Conservation (phyloP, 37 sponge, comb jelly and placozoan species). For the Crambe crambe region DNA sequence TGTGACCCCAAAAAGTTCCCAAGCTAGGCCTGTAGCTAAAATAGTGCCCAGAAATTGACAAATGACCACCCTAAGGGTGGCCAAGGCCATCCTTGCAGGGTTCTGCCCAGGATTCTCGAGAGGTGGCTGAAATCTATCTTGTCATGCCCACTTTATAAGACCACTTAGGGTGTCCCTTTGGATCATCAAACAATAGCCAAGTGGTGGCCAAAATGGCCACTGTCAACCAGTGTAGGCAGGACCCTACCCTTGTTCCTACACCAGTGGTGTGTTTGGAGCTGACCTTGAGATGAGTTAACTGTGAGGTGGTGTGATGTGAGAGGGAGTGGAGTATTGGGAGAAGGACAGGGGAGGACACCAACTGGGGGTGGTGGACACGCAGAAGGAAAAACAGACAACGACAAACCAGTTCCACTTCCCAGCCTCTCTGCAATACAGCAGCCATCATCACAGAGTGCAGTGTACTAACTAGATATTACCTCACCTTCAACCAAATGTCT, state of each 20-base stretch:
- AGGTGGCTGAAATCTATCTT: too few species aligned
- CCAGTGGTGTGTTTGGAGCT: too few species aligned
- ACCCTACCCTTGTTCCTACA: neutral
- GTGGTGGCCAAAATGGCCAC: too few species aligned
- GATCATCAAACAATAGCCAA: too few species aligned
- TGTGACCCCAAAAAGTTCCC: too few species aligned
- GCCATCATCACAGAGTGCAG: neutral
- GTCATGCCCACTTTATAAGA: too few species aligned
- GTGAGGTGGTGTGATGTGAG: constrained; percentile 13
- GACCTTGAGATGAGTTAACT: constrained; percentile 54
- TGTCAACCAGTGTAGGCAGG: too few species aligned
- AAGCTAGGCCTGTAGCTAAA: too few species aligned
- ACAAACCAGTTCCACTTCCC: constrained; percentile 81
- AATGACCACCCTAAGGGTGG: neutral
- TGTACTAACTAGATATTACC: neutral
- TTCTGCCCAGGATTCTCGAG: too few species aligned
- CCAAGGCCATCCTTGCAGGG: too few species aligned
- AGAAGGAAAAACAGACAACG: constrained; percentile 83
- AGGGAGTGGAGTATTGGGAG: constrained; percentile 71
- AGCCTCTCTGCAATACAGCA: constrained; percentile 41
- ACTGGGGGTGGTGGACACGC: constrained; percentile 88
- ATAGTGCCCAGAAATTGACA: neutral
- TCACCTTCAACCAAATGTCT: constrained; percentile 63
- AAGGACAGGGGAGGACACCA: constrained; percentile 59
- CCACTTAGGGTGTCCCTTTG: too few species aligned